A percentile compares a stretch with the other conserved stretches of the same genome.
These are phyloP conservation scores for Drosophila mimica DNA, from an alignment of 2,888 invertebrate species.

Conservation along the genomic window DNA sequence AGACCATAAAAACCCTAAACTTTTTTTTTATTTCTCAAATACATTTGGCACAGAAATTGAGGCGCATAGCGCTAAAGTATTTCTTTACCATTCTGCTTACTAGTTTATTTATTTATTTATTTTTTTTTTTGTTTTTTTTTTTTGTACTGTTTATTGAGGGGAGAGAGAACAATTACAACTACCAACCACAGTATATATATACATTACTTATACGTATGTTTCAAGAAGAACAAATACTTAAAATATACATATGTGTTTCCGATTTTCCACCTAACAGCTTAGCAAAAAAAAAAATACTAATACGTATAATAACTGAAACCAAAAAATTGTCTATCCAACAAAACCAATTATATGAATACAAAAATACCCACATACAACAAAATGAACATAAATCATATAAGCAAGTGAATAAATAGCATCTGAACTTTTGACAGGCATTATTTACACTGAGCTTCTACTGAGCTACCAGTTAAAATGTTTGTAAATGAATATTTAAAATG, in stretches of 20 bases:
- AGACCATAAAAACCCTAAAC: conserved; percentile 24
- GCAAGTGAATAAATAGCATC: conserved; percentile 12
- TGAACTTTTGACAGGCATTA: conserved; percentile 25
- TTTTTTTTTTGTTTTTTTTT: background rate
- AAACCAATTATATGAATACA: conserved; percentile 19
- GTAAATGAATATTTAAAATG: conserved; percentile 20
- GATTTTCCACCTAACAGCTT: conserved; percentile 79
- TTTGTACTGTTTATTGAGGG: conserved; percentile 1
- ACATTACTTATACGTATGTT: conserved; percentile 42
- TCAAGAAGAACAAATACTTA: conserved; percentile 60
- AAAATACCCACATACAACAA: conserved; percentile 8
- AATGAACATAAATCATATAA: conserved; percentile 17
- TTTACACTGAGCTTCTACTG: conserved; percentile 3
- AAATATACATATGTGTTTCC: conserved; percentile 71
- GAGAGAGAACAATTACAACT: conserved; percentile 30
- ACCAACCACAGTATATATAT: conserved; percentile 39
- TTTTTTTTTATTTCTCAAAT: conserved; percentile 14
- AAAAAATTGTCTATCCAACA: conserved; percentile 27
- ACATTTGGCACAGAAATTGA: conserved; percentile 19
- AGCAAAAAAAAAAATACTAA: conserved; percentile 51
- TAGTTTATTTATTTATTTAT: background rate
- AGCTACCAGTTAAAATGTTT: conserved; percentile 25
- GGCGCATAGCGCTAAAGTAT: conserved; percentile 50
- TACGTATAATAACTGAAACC: conserved; percentile 31
- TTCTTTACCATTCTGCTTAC: conserved; percentile 4